These are phyloP conservation scores for Echinarachnius parma DNA, from an alignment of 53 echinoderm and acorn worm species.

Conservation along the genomic window DNA sequence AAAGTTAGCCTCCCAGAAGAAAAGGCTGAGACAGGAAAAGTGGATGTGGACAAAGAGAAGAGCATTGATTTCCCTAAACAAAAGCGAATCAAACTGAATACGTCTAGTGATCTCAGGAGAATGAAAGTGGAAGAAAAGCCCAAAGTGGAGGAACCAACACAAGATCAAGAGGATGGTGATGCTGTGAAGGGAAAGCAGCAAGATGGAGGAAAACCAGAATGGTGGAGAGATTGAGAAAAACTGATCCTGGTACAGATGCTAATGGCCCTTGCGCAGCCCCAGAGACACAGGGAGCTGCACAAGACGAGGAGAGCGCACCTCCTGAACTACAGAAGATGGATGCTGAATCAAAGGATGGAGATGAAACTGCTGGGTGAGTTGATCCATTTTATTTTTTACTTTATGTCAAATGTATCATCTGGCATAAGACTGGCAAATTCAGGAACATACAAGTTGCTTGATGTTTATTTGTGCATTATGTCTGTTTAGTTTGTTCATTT, in stretches of 20 bases:
- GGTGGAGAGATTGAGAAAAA: slow-evolving; percentile 2
- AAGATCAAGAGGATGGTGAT: slow-evolving; percentile 7
- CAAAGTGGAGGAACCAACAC: slow-evolving; percentile 19
- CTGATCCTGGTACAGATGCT: not conserved
- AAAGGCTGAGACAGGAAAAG: not conserved
- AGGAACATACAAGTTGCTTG: too few relatives aligned
- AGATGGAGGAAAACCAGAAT: not conserved
- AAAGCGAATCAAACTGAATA: slow-evolving; percentile 18
- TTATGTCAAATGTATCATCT: too few relatives aligned
- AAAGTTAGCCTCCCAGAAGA: not conserved
- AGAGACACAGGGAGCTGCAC: not conserved
- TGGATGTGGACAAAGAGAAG: not conserved
- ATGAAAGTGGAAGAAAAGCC: slow-evolving; percentile 2
- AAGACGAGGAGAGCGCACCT: slow-evolving; percentile 15
- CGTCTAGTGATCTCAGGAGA: slow-evolving; percentile 21
- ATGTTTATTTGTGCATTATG: too few relatives aligned
- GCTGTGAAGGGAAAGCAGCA: not conserved
- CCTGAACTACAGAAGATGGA: not conserved
- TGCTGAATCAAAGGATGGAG: too few relatives aligned
- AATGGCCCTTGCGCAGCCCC: not conserved
- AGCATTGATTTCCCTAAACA: not conserved
- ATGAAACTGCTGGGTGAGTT: too few relatives aligned
- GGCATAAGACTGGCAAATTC: too few relatives aligned
- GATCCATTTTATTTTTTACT: too few relatives aligned
- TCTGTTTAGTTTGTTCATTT: too few relatives aligned